These are phyloP conservation scores for Trematomus loennbergii DNA, from an alignment of 2,113 vertebrate species.

Conservation along the genomic window DNA sequence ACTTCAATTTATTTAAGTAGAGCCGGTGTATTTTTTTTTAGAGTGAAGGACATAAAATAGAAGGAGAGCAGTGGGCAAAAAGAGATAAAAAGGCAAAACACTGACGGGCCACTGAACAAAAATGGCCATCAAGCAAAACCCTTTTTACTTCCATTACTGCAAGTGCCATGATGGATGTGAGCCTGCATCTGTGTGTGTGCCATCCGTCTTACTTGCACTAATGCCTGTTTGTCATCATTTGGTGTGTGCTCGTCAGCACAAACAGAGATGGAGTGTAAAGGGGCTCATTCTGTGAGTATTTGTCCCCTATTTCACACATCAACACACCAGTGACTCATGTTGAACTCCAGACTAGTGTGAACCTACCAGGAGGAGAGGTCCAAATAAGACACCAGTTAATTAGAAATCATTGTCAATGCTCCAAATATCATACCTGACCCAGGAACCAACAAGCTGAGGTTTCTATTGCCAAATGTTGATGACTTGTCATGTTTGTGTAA, in stretches of 20 bases:
- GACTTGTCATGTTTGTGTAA: no score
- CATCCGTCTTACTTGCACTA: background rate
- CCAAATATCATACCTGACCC: background rate
- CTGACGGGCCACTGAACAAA: conserved; percentile 30
- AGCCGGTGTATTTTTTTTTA: no score
- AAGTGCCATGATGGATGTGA: conserved; percentile 25
- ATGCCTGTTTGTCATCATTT: conserved; percentile 13
- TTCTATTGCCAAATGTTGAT: background rate
- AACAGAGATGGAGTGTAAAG: background rate
- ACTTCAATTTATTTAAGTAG: no score
- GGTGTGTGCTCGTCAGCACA: background rate
- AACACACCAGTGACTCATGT: background rate
- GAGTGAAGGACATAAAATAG: background rate
- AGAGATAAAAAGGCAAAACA: background rate
- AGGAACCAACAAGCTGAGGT: background rate
- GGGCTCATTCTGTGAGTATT: conserved; percentile 1
- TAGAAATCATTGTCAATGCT: background rate
- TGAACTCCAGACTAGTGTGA: background rate
- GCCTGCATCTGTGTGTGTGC: conserved; percentile 4
- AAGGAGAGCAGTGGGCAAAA: background rate
- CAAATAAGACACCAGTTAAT: background rate
- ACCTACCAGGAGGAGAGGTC: background rate
- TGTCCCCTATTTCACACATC: background rate
- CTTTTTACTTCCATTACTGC: conserved; percentile 46
- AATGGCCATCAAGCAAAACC: conserved; percentile 26